Evolutionary conservation across 2,797 vertebrate species (phyloP).

Genomic region (Balearica regulorum): DNA sequence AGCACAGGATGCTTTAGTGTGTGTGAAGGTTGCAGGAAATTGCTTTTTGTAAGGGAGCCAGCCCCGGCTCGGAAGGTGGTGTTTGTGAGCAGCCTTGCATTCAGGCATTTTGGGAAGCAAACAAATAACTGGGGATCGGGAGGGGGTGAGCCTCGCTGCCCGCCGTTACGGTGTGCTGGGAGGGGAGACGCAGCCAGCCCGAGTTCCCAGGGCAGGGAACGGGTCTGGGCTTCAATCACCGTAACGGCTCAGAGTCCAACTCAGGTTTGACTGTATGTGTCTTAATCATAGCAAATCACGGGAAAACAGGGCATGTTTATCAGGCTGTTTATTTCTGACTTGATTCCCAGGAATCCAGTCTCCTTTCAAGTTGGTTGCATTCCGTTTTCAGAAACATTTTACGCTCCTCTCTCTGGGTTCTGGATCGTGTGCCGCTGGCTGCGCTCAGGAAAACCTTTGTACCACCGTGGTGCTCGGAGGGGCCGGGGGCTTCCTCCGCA

Average conservation of each 20-base stretch:
- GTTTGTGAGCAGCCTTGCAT: conserved; percentile 2
- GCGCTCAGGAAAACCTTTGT: accelerated
- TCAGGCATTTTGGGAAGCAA: conserved; percentile 5
- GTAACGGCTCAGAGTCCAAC: neutral
- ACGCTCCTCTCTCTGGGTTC: neutral
- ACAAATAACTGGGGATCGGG: neutral
- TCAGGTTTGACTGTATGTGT: no score
- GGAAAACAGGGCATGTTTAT: neutral
- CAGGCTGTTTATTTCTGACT: accelerated
- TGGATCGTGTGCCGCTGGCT: accelerated
- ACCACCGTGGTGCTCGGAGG: accelerated
- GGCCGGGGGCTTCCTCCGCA: neutral
- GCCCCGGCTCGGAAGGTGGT: neutral
- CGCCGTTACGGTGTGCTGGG: neutral
- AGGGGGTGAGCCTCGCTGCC: neutral
- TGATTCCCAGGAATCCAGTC: accelerated
- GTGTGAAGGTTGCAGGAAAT: conserved; percentile 36
- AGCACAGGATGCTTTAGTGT: neutral
- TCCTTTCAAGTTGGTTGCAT: accelerated
- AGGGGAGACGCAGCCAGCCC: neutral
- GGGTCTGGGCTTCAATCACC: neutral
- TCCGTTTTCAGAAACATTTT: accelerated
- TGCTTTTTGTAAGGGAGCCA: conserved; percentile 23
- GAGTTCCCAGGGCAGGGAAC: neutral
- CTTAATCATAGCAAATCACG: neutral